These are phyloP conservation scores for Empidonax traillii DNA, from an alignment of 2,113 vertebrate species.

Conservation along the genomic window DNA sequence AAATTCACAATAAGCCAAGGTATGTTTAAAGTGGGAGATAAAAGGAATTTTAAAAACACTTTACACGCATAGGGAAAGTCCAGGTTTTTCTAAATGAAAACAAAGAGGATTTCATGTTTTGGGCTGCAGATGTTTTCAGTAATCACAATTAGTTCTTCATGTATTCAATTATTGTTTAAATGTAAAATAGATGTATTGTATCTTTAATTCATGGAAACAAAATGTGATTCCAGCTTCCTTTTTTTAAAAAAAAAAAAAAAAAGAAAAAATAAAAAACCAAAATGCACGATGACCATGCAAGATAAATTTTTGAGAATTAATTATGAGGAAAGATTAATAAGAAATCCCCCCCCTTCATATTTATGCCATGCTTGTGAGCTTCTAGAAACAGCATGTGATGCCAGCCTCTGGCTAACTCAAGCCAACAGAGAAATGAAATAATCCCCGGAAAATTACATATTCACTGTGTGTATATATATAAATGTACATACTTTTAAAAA, in stretches of 20 bases:
- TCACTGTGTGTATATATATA: not conserved
- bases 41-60: not conserved
- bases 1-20: not conserved
- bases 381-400: not conserved
- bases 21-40: not conserved
- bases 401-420: not conserved
- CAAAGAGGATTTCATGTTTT: not conserved
- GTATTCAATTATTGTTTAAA: slow-evolving; percentile 64
- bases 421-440: not conserved
- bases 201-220: not conserved
- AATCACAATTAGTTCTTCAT: slow-evolving; percentile 32
- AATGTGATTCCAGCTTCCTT: slow-evolving; percentile 37
- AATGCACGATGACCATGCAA: not conserved
- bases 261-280: too few species aligned
- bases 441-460: not conserved
- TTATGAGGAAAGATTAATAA: not conserved
- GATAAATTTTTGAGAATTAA: not conserved
- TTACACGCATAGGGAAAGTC: not conserved
- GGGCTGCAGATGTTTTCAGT: slow-evolving; percentile 38
- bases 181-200: slow-evolving; percentile 32
- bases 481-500: too few species aligned
- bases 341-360: not conserved
- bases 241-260: not conserved
- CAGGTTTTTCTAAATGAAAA: slow-evolving; percentile 18
- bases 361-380: not conserved